A percentile compares a stretch with the other conserved stretches of the same genome.
Evolutionary conservation across 2,888 invertebrate genomes (phyloP).

Genomic region (Lasioglossum pauxillum): DNA sequence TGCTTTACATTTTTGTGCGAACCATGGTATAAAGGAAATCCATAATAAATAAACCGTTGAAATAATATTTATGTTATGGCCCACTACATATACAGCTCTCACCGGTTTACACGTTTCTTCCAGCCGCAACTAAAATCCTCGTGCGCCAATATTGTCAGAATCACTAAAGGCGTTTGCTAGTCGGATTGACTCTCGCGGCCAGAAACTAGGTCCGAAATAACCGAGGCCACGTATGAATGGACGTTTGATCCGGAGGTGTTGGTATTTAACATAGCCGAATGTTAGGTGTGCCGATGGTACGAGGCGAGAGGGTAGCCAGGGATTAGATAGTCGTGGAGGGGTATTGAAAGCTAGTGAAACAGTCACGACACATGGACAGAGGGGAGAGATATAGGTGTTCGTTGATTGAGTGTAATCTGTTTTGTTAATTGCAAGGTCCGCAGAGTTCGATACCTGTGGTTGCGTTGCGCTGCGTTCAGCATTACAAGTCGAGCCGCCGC

Average conservation of each 20-base stretch:
- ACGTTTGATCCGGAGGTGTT: neutral
- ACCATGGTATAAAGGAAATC: neutral
- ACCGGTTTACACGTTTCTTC: neutral
- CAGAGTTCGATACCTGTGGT: conserved; percentile 81
- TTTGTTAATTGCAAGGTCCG: conserved; percentile 83
- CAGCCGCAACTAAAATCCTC: neutral
- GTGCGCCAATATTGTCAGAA: neutral
- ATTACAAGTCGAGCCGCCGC: conserved; percentile 64
- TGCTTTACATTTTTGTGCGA: neutral
- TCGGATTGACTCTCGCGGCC: neutral
- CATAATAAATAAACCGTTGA: neutral
- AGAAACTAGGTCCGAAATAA: neutral
- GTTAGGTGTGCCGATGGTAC: neutral
- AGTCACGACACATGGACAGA: conserved; percentile 39
- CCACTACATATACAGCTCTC: too few relatives aligned
- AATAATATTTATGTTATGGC: neutral
- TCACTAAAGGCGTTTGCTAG: neutral
- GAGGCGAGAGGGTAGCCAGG: neutral
- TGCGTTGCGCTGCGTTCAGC: conserved; percentile 77
- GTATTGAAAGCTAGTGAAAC: conserved; percentile 58
- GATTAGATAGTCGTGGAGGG: conserved; percentile 12
- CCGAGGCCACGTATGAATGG: neutral
- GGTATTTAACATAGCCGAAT: conserved; percentile 33
- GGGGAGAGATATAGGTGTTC: conserved; percentile 71
- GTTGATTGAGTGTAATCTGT: conserved; percentile 83